Base-by-base conservation (phyloP, 2,797 vertebrate genomes). In the Anisognathus igniventris region DNA sequence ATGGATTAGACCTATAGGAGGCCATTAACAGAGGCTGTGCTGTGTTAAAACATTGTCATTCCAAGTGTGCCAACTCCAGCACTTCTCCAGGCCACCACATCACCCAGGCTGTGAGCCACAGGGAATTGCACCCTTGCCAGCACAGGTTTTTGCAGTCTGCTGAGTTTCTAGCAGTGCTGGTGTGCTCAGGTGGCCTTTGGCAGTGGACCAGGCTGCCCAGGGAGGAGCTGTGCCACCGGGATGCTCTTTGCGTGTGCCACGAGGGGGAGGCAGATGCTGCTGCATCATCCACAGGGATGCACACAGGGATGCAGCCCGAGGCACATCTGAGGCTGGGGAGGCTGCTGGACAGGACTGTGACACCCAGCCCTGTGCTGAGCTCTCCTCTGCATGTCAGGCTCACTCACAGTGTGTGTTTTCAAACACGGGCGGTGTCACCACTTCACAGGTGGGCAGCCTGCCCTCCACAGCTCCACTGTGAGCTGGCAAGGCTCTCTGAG, bases 231-330 rank as follows among this genome's bases (percentile, higher is more conserved):
- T 33, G 79, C 9, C 62, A 3, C 37, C 13, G 44, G 40, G 61
- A 66, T 25, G 74, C 60, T 74, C 81, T 37, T 30, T 5, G 40
- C 4, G 27, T 2, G 80, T 64, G 53, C 95, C 95, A 76, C 86
- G 58, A 95, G 90, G 31, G 88, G 94, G 94, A 88, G 77, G 40
- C 21, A 90, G 88, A 90, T 84, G 74, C 92, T 94, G 53, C 80
- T 31, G 82, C 37, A 93, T 90, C 73, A 2, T 6, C 48, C 28
- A 5, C 6, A 12, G 37, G 76, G 79, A 48, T 15, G 12, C 8
- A 0, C 9, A 0, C n/a, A 7, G 50, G 56, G 57, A 3, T 51
- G 61, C 7, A 8, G 28, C 15, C 19, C 2, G 7, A 31, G 68
- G 23, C 15, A 8, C 4, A 5, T 21, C 2, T 1, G 67, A 60